These are phyloP conservation scores for Coluber constrictor DNA, from an alignment of 2,797 vertebrate genomes.

Conservation along the genomic window DNA sequence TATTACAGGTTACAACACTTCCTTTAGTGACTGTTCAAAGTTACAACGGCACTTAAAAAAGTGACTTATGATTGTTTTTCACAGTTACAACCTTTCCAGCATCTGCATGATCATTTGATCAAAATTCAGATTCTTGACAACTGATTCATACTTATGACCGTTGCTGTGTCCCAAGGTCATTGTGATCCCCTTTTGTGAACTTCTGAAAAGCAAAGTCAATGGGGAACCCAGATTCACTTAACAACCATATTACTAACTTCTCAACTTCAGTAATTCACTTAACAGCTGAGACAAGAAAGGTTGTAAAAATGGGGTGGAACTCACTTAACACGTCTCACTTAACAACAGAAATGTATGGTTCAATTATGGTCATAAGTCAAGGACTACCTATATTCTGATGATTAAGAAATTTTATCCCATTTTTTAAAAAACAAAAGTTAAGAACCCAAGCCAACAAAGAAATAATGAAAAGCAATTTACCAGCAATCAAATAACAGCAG, in stretches of 20 bases:
- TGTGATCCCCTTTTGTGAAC: not conserved
- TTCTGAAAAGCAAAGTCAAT: not conserved
- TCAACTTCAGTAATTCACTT: not conserved
- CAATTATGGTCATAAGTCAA: not conserved
- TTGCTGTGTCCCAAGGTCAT: not conserved
- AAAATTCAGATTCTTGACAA: not conserved
- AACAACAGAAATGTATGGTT: not conserved
- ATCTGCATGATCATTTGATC: not conserved
- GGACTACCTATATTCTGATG: not conserved
- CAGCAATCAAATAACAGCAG: not conserved
- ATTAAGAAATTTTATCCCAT: not conserved
- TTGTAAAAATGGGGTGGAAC: not conserved
- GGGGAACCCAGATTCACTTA: not conserved
- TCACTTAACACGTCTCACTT: not conserved
- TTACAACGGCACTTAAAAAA: not conserved
- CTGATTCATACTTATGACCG: not conserved
- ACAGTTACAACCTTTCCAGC: not conserved
- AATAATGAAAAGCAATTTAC: not conserved
- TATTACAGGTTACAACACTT: not conserved
- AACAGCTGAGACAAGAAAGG: not conserved
- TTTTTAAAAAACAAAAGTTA: not conserved
- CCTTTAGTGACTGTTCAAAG: not conserved
- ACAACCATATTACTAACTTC: not conserved
- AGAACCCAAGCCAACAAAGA: not conserved
- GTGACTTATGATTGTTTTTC: not conserved